These are phyloP conservation scores for Pyralis farinalis DNA, from an alignment of 2,888 invertebrate species.

Conservation along the genomic window DNA sequence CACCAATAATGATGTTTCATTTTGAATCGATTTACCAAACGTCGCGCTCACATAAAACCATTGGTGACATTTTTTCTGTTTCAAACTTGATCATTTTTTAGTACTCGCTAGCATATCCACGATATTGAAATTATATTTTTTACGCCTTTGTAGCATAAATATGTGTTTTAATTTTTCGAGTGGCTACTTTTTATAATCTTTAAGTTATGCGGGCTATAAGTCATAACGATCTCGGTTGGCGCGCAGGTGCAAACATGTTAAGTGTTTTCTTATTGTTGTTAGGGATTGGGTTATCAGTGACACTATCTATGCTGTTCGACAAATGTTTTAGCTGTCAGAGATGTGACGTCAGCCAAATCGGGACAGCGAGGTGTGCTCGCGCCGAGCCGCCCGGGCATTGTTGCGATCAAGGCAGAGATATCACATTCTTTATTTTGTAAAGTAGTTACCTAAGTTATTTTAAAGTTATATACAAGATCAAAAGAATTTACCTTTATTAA, in stretches of 20 bases:
- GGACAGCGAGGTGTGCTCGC: constrained; percentile 46
- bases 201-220: constrained; percentile 54
- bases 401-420: constrained; percentile 57
- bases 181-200: constrained; percentile 25
- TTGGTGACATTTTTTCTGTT: constrained; percentile 51
- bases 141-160: constrained; percentile 18
- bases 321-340: constrained; percentile 79
- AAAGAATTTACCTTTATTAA: not conserved
- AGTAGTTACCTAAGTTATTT: constrained; percentile 21
- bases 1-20: constrained; percentile 80
- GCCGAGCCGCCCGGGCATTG: constrained; percentile 32
- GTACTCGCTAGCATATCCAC: not conserved
- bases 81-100: constrained; percentile 24
- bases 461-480: constrained; percentile 16
- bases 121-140: constrained; percentile 12
- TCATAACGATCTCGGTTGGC: constrained; percentile 55
- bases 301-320: constrained; percentile 77
- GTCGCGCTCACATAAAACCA: constrained; percentile 45
- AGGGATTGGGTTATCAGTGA: constrained; percentile 79
- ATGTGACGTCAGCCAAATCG: constrained; percentile 76
- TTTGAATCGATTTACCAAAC: constrained; percentile 64
- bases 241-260: constrained; percentile 80
- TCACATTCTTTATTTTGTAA: constrained; percentile 33
- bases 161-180: constrained; percentile 31
- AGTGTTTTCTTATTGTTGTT: constrained; percentile 80